Conservation (phyloP, 2,888 invertebrate species). For the Mystacides longicornis region DNA sequence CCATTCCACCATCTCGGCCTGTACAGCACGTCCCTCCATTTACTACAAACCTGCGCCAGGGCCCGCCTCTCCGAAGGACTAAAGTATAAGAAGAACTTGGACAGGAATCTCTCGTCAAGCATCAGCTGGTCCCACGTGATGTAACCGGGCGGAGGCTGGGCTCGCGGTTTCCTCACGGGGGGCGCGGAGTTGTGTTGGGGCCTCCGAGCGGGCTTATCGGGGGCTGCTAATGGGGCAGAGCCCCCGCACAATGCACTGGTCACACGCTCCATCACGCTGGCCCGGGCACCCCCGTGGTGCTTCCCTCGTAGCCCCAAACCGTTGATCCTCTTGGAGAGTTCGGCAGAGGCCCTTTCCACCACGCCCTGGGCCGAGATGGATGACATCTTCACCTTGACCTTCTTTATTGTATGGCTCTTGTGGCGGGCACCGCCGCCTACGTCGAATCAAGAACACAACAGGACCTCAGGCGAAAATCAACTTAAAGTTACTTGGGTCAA, state of each 20-base stretch:
- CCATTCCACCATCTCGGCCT: constrained; percentile 81
- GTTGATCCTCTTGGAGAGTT: constrained; percentile 82
- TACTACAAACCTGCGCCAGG: constrained; percentile 74
- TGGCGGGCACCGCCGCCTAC: constrained; percentile 6
- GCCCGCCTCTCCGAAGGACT: constrained; percentile 68
- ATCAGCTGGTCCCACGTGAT: constrained; percentile 68
- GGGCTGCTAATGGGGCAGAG: constrained; percentile 38
- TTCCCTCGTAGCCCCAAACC: constrained; percentile 66
- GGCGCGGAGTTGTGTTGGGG: constrained; percentile 33
- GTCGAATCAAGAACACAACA: no score
- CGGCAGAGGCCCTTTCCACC: constrained; percentile 86
- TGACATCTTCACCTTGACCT: constrained; percentile 58
- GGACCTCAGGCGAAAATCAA: no score
- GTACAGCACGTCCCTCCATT: constrained; percentile 86
- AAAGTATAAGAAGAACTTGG: constrained; percentile 78
- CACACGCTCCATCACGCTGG: constrained; percentile 79
- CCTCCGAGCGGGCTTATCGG: constrained; percentile 30
- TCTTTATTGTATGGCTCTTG: constrained; percentile 22
- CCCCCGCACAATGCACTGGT: constrained; percentile 81
- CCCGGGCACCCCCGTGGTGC: constrained; percentile 46
- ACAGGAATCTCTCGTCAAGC: constrained; percentile 77
- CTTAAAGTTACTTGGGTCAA: no score
- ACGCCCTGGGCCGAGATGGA: constrained; percentile 84
- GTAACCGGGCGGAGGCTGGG: constrained; percentile 37
- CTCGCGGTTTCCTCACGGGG: constrained; percentile 35